Conservation (phyloP, 2,888 invertebrate species). For the Ischnus inquisitorius region DNA sequence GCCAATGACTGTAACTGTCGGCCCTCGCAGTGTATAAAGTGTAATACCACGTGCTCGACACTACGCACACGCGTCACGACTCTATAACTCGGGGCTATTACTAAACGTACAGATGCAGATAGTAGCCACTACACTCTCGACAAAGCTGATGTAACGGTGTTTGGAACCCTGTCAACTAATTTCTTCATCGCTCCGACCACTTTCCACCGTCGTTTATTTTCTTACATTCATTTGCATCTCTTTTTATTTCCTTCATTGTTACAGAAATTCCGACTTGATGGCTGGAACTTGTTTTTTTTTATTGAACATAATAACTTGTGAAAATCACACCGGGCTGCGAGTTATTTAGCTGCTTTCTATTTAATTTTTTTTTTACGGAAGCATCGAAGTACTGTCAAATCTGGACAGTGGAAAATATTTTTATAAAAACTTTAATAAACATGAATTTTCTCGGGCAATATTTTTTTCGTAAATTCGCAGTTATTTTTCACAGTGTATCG, state of each 20-base stretch:
- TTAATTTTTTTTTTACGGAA: no score
- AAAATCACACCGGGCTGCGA: no score
- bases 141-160: constrained; percentile 31
- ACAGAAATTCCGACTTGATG: constrained; percentile 1
- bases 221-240: constrained; percentile 29
- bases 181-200: constrained; percentile 41
- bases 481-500: no score
- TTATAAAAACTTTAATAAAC: no score
- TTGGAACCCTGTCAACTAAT: constrained; percentile 35
- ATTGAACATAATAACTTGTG: no score
- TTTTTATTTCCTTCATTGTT: background rate
- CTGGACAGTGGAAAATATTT: no score
- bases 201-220: constrained; percentile 20
- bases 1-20: background rate
- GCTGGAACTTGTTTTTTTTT: background rate
- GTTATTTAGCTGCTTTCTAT: no score
- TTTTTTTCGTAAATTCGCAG: no score
- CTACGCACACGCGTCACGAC: constrained; percentile 26
- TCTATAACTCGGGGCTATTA: constrained; percentile 35
- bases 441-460: no score
- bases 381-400: no score
- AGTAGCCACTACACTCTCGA: constrained; percentile 2
- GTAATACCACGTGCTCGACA: constrained; percentile 25
- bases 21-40: background rate
- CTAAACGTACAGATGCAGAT: constrained; percentile 24